These are phyloP conservation scores for Heliocidaris tuberculata DNA, from an alignment of 35 echinoderm and acorn worm species.

Conservation along the genomic window DNA sequence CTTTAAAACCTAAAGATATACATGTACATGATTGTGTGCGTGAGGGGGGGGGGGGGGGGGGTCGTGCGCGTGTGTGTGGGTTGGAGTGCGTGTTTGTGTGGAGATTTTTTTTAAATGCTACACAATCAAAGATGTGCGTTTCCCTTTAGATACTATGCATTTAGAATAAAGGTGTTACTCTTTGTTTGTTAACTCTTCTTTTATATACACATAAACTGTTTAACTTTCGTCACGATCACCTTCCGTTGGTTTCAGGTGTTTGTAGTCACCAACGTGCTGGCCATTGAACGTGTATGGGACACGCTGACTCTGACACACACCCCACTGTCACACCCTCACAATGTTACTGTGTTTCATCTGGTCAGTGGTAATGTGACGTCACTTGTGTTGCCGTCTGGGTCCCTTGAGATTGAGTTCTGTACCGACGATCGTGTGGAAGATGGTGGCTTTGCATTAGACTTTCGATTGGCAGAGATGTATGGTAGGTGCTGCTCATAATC, in stretches of 20 bases:
- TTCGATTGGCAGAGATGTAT: neutral
- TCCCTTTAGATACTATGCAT: too few relatives aligned
- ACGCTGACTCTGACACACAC: neutral
- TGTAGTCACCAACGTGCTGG: neutral
- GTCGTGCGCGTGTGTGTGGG: too few relatives aligned
- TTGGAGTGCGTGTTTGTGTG: too few relatives aligned
- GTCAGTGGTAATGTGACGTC: slow-evolving; percentile 6
- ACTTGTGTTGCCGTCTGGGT: neutral
- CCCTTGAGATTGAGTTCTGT: neutral
- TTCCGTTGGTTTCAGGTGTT: neutral
- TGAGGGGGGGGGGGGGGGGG: too few relatives aligned
- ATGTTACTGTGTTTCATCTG: neutral
- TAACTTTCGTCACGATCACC: too few relatives aligned
- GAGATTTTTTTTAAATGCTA: too few relatives aligned
- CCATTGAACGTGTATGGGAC: neutral
- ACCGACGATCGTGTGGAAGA: neutral
- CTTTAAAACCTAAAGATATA: too few relatives aligned
- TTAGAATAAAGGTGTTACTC: too few relatives aligned
- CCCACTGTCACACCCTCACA: neutral
- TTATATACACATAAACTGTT: too few relatives aligned
- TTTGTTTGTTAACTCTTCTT: too few relatives aligned
- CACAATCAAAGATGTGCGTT: too few relatives aligned
- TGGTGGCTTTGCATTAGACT: neutral
- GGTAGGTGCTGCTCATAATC: neutral
- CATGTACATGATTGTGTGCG: too few relatives aligned